Conservation (phyloP, 2,888 invertebrate species). For the Agonopterix heracliana region DNA sequence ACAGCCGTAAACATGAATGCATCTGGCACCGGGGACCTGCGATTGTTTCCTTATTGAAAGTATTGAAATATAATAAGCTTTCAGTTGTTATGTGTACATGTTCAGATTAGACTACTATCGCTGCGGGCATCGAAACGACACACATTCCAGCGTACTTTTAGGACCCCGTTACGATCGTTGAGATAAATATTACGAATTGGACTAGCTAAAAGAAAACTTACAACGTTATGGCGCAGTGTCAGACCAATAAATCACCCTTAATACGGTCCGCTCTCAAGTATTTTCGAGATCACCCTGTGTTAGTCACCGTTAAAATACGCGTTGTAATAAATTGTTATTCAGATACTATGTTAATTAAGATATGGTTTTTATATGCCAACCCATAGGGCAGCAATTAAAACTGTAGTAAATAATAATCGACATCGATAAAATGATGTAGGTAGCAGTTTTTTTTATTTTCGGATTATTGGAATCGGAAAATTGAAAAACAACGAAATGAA, state of each 20-base stretch:
- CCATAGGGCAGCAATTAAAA: constrained; percentile 31
- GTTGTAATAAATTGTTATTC: constrained; percentile 25
- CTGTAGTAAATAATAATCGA: constrained; percentile 30
- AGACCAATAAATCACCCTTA: too few relatives aligned
- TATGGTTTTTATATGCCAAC: constrained; percentile 21
- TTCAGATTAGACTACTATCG: neutral
- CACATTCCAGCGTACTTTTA: too few relatives aligned
- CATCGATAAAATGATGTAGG: constrained; percentile 17
- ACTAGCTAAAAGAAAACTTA: too few relatives aligned
- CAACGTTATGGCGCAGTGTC: too few relatives aligned
- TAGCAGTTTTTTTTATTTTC: too few relatives aligned
- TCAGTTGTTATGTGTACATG: constrained; percentile 10
- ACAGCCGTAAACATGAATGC: constrained; percentile 53
- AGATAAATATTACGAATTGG: too few relatives aligned
- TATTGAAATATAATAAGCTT: constrained; percentile 13
- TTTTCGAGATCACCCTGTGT: too few relatives aligned
- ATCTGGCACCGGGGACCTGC: constrained; percentile 42
- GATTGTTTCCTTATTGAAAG: constrained; percentile 50
- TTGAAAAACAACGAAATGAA: too few relatives aligned
- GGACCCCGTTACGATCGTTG: too few relatives aligned
- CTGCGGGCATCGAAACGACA: too few relatives aligned
- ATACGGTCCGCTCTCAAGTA: too few relatives aligned
- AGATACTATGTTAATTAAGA: constrained; percentile 28
- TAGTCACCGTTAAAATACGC: constrained; percentile 24
- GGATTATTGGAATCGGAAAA: too few relatives aligned